Percentiles rank a stretch among this genome's conserved stretches.
Evolutionary conservation across 2,113 vertebrate species (phyloP).

Genomic region (Carassius carassius): DNA sequence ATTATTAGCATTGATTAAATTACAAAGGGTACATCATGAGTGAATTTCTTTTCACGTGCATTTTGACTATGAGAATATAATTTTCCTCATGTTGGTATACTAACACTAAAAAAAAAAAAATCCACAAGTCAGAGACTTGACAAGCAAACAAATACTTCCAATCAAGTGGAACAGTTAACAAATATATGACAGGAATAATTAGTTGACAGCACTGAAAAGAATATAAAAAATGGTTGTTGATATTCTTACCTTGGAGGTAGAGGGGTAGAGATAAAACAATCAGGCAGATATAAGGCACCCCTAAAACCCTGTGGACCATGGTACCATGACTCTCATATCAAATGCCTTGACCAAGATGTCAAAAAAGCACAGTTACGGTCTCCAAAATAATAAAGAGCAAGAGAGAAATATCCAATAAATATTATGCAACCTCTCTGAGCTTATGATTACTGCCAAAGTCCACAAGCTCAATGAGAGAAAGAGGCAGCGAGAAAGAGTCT

Average conservation of each 20-base stretch:
- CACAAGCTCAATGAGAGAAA: conserved; percentile 27
- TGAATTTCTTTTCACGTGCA: background rate
- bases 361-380: conserved; percentile 4
- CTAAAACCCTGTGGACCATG: conserved; percentile 58
- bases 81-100: background rate
- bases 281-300: conserved; percentile 46
- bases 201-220: background rate
- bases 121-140: background rate
- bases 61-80: background rate
- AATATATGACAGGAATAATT: background rate
- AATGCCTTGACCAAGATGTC: conserved; percentile 22
- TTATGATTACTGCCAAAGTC: conserved; percentile 5
- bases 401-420: conserved; percentile 8
- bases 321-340: conserved; percentile 59
- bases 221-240: background rate
- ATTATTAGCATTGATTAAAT: background rate
- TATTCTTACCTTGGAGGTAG: conserved; percentile 58
- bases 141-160: background rate
- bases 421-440: background rate
- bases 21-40: background rate
- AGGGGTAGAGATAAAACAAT: conserved; percentile 37
- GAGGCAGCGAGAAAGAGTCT: conserved; percentile 36
- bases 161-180: background rate
- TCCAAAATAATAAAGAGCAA: background rate
- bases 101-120: background rate